These are phyloP conservation scores for Augiades crinisus DNA, from an alignment of 2,888 invertebrate species.

Conservation along the genomic window DNA sequence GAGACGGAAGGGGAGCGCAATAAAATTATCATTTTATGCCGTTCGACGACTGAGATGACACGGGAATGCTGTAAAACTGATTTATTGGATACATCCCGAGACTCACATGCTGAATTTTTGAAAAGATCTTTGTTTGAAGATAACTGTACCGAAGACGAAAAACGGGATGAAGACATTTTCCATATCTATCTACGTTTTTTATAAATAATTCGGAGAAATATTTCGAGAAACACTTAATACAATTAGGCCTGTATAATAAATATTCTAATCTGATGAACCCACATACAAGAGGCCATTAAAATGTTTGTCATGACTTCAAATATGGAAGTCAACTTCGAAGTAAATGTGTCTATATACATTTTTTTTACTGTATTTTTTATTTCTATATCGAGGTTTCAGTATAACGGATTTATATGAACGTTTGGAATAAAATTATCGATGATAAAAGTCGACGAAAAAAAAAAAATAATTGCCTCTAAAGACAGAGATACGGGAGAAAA, in stretches of 20 bases:
- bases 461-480: too few species aligned
- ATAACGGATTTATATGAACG: too few species aligned
- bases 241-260: background rate
- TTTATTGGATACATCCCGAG: constrained; percentile 77
- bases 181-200: background rate
- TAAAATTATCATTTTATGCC: constrained; percentile 82
- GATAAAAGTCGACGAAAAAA: too few species aligned
- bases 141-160: constrained; percentile 36
- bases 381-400: too few species aligned
- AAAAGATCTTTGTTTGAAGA: constrained; percentile 69
- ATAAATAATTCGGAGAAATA: background rate
- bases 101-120: constrained; percentile 78
- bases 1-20: constrained; percentile 78
- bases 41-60: constrained; percentile 81
- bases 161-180: background rate
- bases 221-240: background rate
- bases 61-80: constrained; percentile 80
- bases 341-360: too few species aligned
- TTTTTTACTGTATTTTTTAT: too few species aligned
- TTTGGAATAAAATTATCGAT: too few species aligned
- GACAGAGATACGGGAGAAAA: too few species aligned
- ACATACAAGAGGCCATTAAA: background rate
- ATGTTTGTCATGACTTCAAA: background rate
- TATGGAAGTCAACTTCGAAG: background rate
- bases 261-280: constrained; percentile 1